Evolutionary conservation across 2,797 vertebrate genomes (phyloP).

Genomic region (Cuculus canorus): DNA sequence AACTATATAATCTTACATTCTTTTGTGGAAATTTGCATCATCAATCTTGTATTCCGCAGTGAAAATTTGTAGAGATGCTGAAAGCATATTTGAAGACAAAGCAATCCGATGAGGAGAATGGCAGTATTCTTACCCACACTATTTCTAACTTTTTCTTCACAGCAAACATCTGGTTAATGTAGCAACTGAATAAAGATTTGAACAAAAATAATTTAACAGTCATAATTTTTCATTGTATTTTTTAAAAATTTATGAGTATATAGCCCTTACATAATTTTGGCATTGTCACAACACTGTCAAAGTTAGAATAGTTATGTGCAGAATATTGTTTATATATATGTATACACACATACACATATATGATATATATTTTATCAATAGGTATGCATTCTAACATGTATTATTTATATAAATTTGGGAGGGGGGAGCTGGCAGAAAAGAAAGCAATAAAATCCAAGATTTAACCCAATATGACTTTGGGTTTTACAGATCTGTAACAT

Average conservation of each 20-base stretch:
- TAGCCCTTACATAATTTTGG: not conserved
- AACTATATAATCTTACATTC: not conserved
- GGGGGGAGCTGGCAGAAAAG: not conserved
- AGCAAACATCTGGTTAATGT: not conserved
- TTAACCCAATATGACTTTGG: not conserved
- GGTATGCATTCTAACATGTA: not conserved
- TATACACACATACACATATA: no score
- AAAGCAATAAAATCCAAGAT: not conserved
- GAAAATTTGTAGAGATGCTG: not conserved
- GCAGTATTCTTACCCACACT: not conserved
- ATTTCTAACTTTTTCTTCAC: not conserved
- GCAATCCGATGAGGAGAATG: not conserved
- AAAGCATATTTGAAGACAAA: not conserved
- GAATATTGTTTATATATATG: no score
- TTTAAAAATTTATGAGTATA: not conserved
- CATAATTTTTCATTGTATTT: not conserved
- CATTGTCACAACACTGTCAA: not conserved
- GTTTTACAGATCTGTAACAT: not conserved
- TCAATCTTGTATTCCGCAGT: not conserved
- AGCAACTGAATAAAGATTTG: not conserved
- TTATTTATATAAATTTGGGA: no score
- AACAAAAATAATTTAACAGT: not conserved
- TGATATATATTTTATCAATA: not conserved
- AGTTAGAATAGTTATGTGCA: not conserved
- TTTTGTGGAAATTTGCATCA: not conserved